Percentiles rank a stretch among this genome's conserved stretches.
These are phyloP conservation scores for Lasioglossum villosulum DNA, from an alignment of 2,888 invertebrate species.

Conservation along the genomic window DNA sequence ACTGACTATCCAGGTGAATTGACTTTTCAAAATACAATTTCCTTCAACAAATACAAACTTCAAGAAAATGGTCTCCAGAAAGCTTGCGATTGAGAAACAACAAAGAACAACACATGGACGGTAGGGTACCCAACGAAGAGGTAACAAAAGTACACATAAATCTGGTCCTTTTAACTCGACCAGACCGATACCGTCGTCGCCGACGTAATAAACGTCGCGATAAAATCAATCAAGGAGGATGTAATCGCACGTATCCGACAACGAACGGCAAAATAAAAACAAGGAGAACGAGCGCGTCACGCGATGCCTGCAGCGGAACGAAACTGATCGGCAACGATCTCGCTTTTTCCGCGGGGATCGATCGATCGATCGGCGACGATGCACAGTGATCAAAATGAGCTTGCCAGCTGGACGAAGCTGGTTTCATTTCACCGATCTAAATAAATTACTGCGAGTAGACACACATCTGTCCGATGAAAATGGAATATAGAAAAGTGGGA, in stretches of 20 bases:
- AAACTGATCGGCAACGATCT: conserved; percentile 11
- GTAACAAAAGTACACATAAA: neutral
- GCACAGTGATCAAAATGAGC: neutral
- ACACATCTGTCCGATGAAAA: neutral
- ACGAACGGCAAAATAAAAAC: neutral
- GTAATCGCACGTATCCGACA: conserved; percentile 5
- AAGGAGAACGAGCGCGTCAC: neutral
- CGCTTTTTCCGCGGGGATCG: conserved; percentile 22
- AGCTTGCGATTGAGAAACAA: neutral
- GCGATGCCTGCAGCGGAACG: conserved; percentile 9
- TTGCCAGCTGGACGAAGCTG: neutral
- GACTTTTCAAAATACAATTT: no score
- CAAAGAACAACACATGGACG: neutral
- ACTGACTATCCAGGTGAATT: no score
- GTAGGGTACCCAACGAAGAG: neutral
- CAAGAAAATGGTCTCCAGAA: no score
- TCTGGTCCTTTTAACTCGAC: neutral
- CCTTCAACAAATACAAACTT: no score
- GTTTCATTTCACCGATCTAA: neutral
- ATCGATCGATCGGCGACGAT: conserved; percentile 12
- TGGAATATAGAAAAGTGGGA: neutral
- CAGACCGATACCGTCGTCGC: neutral
- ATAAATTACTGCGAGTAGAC: neutral
- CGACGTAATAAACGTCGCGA: conserved; percentile 24
- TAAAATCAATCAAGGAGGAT: conserved; percentile 25